Base-by-base conservation (phyloP, 2,797 vertebrate species). In the Bradypodion ventrale region DNA sequence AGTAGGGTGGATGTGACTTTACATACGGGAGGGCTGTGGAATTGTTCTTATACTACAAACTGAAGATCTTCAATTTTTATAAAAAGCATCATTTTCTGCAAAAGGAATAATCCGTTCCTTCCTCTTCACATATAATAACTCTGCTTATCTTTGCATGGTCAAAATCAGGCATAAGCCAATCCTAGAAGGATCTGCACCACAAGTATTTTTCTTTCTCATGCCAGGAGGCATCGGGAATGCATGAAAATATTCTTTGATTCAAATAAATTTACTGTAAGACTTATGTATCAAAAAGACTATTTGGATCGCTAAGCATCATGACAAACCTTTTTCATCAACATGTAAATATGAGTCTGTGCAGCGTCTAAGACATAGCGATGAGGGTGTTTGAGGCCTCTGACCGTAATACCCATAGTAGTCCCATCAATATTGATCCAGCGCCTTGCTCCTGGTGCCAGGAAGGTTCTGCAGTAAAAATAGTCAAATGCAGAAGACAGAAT, bases 381-480 rank as follows among this genome's bases (percentile, higher is more conserved):
- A 9, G 98, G 98, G 87, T 99, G 97, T 86, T 97, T 96, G 91
- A 99, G 95, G 40, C 98, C 97, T 75, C 94, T 98, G 88, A 99
- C 98, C 0, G 98, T 99, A 93, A 99, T 95, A 84, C 98, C 98
- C 99, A 99, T 99, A 16, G 99, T 99, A 89, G 98, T 99, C 44
- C 98, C 98, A 1, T 99, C 98, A 2, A 99, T 99, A 95, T 99
- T 99, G 90, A 99, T 99, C 98, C 98, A 99, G 1, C 98, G 97
- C 19, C 98, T 96, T 0, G 98, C 98, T 1, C 98, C 98, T 0
- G 98, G 98, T 7, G 98, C 98, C 95, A 99, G 95, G 93, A 99
- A 99, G 0, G 98, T 97, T 92, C 98, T 99, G 86, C 25, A 75
- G 72, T 77, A 83, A 21, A 60, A 78, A 75, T 0, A 25, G 27